phyloP scores from a whole-genome alignment of 2,888 invertebrate species.

The Hyalella azteca region DNA sequence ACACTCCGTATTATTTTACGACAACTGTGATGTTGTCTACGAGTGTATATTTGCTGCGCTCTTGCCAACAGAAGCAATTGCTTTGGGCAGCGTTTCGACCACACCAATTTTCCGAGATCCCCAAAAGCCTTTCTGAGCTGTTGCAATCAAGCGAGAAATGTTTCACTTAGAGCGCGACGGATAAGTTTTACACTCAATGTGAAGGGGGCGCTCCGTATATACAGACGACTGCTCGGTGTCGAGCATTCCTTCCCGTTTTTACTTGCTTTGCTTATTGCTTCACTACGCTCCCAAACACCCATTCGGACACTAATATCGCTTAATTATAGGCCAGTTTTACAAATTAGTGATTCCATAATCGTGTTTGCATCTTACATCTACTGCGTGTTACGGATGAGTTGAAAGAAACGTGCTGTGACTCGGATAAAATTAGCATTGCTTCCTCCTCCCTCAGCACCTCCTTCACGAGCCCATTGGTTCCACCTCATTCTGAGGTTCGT shows the following conservation, averaged over 20 bases:
- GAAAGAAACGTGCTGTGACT: conserved; percentile 34
- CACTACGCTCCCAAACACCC: conserved; percentile 8
- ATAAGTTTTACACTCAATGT: conserved; percentile 12
- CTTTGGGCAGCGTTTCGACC: too few species aligned
- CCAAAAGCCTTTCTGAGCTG: neutral
- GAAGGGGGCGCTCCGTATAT: neutral
- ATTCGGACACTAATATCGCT: conserved; percentile 33
- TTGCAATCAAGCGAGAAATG: neutral
- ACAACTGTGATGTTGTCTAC: too few species aligned
- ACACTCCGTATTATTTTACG: too few species aligned
- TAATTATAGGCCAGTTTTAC: conserved; percentile 37
- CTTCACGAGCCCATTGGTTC: neutral
- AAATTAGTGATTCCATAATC: conserved; percentile 37
- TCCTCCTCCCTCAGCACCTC: neutral
- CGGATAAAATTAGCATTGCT: conserved; percentile 31
- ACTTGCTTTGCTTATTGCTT: neutral
- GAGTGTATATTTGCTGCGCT: too few species aligned
- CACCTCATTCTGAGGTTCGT: neutral
- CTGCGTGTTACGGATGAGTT: conserved; percentile 30
- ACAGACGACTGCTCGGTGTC: neutral
- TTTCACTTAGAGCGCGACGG: neutral
- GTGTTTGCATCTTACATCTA: conserved; percentile 37
- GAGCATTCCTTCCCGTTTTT: neutral
- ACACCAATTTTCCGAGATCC: neutral
- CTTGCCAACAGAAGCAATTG: too few species aligned